These are phyloP conservation scores for Caenorhabditis drosophilae DNA, from an alignment of 2,888 invertebrate genomes.

Conservation along the genomic window DNA sequence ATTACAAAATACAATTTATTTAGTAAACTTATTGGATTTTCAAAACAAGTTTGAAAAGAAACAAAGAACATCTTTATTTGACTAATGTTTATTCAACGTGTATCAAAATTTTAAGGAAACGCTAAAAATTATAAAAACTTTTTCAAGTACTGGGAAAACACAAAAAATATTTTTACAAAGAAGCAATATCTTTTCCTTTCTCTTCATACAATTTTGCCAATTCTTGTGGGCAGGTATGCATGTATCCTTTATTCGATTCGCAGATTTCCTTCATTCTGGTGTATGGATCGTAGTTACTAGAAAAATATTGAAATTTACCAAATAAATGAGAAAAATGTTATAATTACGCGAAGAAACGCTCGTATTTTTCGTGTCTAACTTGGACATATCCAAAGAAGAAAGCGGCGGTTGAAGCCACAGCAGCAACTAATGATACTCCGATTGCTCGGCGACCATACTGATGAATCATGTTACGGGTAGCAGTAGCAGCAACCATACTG, in stretches of 20 bases:
- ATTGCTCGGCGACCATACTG: constrained; percentile 54
- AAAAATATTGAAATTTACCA: too few relatives aligned
- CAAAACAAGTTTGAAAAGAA: too few relatives aligned
- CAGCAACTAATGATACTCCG: constrained; percentile 44
- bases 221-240: constrained; percentile 65
- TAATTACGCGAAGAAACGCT: constrained; percentile 60
- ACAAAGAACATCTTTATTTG: too few relatives aligned
- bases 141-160: too few relatives aligned
- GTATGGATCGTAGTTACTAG: constrained; percentile 67
- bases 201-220: constrained; percentile 63
- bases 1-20: too few relatives aligned
- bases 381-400: constrained; percentile 63
- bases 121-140: too few relatives aligned
- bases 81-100: too few relatives aligned
- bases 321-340: not conserved
- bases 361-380: constrained; percentile 62
- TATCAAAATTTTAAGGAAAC: too few relatives aligned
- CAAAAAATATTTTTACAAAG: too few relatives aligned
- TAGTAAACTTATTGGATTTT: too few relatives aligned
- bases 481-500: constrained; percentile 54
- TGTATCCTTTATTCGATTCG: constrained; percentile 60
- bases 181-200: constrained; percentile 59
- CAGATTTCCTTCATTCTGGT: constrained; percentile 65
- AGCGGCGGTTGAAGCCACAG: constrained; percentile 48
- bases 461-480: constrained; percentile 63